Percentiles rank a stretch among this genome's conserved stretches.
Conservation (phyloP, 2,113 vertebrate genomes). For the Clarias gariepinus region DNA sequence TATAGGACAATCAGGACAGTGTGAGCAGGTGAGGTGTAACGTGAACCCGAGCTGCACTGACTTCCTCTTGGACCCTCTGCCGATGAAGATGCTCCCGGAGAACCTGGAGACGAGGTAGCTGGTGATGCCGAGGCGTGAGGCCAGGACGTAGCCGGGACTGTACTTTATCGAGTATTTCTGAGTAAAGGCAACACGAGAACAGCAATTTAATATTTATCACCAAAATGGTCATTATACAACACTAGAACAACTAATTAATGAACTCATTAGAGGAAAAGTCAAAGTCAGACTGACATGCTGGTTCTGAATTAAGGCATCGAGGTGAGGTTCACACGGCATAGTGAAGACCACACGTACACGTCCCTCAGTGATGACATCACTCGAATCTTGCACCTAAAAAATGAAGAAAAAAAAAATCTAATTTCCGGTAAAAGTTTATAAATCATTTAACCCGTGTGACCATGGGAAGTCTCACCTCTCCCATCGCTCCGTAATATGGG, state of each 20-base stretch:
- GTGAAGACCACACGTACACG: slow-evolving; percentile 92
- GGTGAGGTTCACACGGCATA: slow-evolving; percentile 89
- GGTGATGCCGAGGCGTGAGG: slow-evolving; percentile 90
- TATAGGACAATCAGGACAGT: background rate
- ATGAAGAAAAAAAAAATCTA: background rate
- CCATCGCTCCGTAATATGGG: slow-evolving; percentile 92
- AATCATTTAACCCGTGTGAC: background rate
- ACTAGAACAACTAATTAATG: background rate
- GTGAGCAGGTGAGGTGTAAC: background rate
- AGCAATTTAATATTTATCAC: background rate
- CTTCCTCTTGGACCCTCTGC: slow-evolving; percentile 94
- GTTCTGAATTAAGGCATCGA: slow-evolving; percentile 92
- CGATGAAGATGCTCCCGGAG: slow-evolving; percentile 97
- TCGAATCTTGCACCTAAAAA: slow-evolving; percentile 88
- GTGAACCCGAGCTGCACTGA: slow-evolving; percentile 66
- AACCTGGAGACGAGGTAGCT: slow-evolving; percentile 98
- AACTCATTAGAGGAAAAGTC: background rate
- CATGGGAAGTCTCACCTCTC: slow-evolving; percentile 78
- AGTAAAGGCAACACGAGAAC: slow-evolving; percentile 58
- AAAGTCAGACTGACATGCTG: slow-evolving; percentile 85
- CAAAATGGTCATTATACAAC: background rate
- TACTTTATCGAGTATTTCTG: slow-evolving; percentile 98
- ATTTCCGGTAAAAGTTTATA: background rate
- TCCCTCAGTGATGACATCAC: slow-evolving; percentile 89
- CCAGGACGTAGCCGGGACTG: slow-evolving; percentile 92